These are phyloP conservation scores for Plebejus argus DNA, from an alignment of 2,888 invertebrate genomes.

Conservation along the genomic window DNA sequence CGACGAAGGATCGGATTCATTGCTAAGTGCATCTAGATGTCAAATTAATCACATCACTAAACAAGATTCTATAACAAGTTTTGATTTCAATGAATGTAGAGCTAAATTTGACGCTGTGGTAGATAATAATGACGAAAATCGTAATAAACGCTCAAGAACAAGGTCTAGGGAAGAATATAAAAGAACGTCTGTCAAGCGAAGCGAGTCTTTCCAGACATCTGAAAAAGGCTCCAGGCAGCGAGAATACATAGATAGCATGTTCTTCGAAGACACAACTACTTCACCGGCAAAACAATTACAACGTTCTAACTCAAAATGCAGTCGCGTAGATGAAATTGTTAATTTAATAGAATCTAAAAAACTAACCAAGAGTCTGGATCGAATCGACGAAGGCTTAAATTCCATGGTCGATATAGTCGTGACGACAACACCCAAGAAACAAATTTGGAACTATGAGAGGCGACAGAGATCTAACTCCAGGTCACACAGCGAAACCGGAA, in stretches of 20 bases:
- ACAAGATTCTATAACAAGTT: conserved; percentile 61
- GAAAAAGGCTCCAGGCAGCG: conserved; percentile 71
- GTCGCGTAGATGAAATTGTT: conserved; percentile 72
- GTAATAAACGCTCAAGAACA: conserved; percentile 61
- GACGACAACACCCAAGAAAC: conserved; percentile 77
- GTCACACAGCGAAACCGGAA: conserved; percentile 66
- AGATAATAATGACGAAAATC: conserved; percentile 70
- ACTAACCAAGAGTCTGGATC: conserved; percentile 88
- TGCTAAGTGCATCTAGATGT: conserved; percentile 83
- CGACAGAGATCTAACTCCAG: conserved; percentile 68
- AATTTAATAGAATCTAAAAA: conserved; percentile 82
- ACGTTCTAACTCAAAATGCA: conserved; percentile 64
- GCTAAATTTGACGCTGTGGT: conserved; percentile 80
- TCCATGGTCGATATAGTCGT: conserved; percentile 87
- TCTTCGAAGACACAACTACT: conserved; percentile 73
- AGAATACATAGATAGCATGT: conserved; percentile 82
- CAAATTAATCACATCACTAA: conserved; percentile 61
- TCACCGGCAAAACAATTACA: conserved; percentile 48
- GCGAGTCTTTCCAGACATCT: conserved; percentile 74
- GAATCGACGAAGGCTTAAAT: conserved; percentile 87
- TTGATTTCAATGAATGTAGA: conserved; percentile 77
- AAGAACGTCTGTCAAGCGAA: conserved; percentile 67
- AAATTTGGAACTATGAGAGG: conserved; percentile 67
- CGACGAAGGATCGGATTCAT: conserved; percentile 86
- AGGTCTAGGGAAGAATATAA: conserved; percentile 66